These are phyloP conservation scores for Anagrus nilaparvatae DNA, from an alignment of 1,140 invertebrate species.

Conservation along the genomic window DNA sequence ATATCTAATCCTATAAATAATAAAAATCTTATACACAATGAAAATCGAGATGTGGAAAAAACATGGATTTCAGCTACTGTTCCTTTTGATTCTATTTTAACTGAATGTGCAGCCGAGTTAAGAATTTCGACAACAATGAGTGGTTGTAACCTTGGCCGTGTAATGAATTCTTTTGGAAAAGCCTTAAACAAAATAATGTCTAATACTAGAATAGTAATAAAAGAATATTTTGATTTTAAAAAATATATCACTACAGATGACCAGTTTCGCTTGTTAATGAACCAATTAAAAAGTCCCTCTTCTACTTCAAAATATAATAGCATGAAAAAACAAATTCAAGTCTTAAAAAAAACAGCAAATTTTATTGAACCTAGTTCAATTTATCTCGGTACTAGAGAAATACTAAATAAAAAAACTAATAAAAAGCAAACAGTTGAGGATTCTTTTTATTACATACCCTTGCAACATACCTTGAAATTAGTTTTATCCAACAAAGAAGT, in stretches of 20 bases:
- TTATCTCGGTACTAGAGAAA: neutral
- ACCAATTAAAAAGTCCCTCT: neutral
- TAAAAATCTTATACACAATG: neutral
- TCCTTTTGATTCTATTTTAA: too few species aligned
- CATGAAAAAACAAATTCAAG: neutral
- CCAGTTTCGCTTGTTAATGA: neutral
- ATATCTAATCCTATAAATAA: neutral
- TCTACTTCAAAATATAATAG: neutral
- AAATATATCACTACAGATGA: neutral
- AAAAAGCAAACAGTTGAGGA: neutral
- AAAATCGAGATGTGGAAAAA: neutral
- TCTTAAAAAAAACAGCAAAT: neutral
- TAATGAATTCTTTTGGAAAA: neutral
- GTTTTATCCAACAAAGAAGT: conserved; percentile 1
- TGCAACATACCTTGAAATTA: neutral
- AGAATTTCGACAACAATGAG: too few species aligned
- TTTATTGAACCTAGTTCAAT: neutral
- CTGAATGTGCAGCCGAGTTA: too few species aligned
- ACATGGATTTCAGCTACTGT: neutral
- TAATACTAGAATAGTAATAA: neutral
- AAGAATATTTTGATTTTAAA: neutral
- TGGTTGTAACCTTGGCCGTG: too few species aligned
- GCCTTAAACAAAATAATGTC: neutral
- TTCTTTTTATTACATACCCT: neutral
- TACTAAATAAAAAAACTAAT: neutral